Base-by-base conservation (phyloP, 64 coral and sea anemone species). In the Porites lutea region DNA sequence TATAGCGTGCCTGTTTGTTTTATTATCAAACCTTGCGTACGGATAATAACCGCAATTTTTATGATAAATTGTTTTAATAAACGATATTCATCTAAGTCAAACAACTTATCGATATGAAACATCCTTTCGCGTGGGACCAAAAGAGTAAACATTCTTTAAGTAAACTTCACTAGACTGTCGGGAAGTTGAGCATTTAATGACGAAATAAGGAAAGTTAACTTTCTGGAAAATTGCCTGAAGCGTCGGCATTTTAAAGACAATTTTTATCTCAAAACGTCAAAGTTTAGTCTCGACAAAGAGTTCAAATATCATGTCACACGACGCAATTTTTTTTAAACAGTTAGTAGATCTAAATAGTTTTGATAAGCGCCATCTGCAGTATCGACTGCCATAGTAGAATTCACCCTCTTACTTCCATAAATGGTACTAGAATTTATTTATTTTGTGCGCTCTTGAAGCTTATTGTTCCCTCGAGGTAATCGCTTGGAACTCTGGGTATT, bases 21-120 rank as follows among this genome's bases (percentile, higher is more conserved):
- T 19, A 4, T 75, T 75, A 75, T 75, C 73, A 5, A 47, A 51
- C 2, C 2, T 5, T 7, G 11, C 53, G 5, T 55, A 55, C 5
- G 53, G 53, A 7, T 55, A 55, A 55, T 55, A 7, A 55, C 53
- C 11, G 5, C 11, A 7, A 7, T 11, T 55, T 55, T 55, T 7
- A 55, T 7, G 11, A 5, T 55, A 55, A 7, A 46, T 46, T 84
- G 81, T 84, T 84, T 52, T 65, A 68, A 66, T 21, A 68, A 18
- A 68, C 13, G 47, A 84, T 84, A 84, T 19, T 3, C 44, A 84
- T 84, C 81, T 84, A 67, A 65, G 59, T 43, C 46, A 83, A 64
- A 83, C 59, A 83, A 65, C 23, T 65, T 65, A 82, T 51, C 45
- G 13, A 13, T 11, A 49, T 15, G 63, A 50, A 84, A 68, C 61